Conservation (phyloP, 2,113 vertebrate genomes). For the Mormyrus lacerda region DNA sequence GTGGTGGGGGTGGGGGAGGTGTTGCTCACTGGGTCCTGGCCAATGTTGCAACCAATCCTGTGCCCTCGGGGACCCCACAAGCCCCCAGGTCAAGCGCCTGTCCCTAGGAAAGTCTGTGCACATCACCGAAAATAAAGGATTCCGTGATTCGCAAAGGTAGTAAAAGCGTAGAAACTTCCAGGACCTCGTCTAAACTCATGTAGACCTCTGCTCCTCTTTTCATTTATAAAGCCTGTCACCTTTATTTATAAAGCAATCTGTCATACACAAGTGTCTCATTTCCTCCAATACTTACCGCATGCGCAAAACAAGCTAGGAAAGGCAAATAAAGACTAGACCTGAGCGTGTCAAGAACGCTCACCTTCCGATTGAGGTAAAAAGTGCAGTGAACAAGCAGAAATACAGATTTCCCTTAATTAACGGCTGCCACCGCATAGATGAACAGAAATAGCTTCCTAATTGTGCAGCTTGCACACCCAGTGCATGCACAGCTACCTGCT, state of each 20-base stretch:
- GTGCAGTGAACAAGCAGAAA: not conserved
- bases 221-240: not conserved
- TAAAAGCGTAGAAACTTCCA: not conserved
- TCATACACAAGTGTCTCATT: not conserved
- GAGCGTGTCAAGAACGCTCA: not conserved
- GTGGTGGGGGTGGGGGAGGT: too few species aligned
- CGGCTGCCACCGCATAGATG: not conserved
- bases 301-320: not conserved
- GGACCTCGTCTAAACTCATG: not conserved
- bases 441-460: not conserved
- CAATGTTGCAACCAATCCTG: not conserved
- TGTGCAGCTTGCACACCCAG: not conserved
- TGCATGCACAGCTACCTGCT: not conserved
- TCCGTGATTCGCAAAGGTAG: not conserved
- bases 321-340: not conserved
- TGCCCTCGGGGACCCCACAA: not conserved
- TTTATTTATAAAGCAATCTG: not conserved
- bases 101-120: not conserved
- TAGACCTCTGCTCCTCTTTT: not conserved
- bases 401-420: not conserved
- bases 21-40: too few species aligned
- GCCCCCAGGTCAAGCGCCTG: not conserved
- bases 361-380: slow-evolving; percentile 3
- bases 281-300: not conserved
- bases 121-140: not conserved